Percentiles rank a stretch among this genome's conserved stretches.
These are phyloP conservation scores for Diplolepis rosae DNA, from an alignment of 2,888 invertebrate genomes.

Conservation along the genomic window DNA sequence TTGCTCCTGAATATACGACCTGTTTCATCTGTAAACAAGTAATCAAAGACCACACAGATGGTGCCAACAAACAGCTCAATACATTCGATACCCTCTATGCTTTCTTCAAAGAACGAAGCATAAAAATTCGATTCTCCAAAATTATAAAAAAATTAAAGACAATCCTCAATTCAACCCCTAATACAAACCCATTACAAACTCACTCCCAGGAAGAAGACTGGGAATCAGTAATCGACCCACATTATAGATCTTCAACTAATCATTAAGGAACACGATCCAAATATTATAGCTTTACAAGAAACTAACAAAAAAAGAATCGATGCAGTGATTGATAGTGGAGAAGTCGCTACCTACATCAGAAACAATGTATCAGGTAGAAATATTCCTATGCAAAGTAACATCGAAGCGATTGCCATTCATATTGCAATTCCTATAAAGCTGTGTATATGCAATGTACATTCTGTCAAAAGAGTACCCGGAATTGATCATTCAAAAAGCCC, in stretches of 20 bases:
- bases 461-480: no score
- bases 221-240: slow-evolving; percentile 44
- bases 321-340: slow-evolving; percentile 32
- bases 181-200: background rate
- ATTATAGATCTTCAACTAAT: background rate
- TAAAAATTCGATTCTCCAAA: background rate
- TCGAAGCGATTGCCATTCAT: slow-evolving; percentile 41
- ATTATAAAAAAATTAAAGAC: background rate
- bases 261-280: background rate
- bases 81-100: background rate
- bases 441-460: slow-evolving; percentile 39
- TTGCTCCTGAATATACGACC: background rate
- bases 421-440: background rate
- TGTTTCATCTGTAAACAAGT: slow-evolving; percentile 18
- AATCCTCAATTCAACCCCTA: no score
- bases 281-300: slow-evolving; percentile 3
- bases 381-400: slow-evolving; percentile 27
- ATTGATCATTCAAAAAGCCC: no score
- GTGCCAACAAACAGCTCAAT: background rate
- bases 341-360: slow-evolving; percentile 32
- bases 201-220: background rate
- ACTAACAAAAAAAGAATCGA: slow-evolving; percentile 24
- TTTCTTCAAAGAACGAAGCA: background rate
- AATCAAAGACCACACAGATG: background rate
- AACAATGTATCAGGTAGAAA: slow-evolving; percentile 26